Evolutionary conservation across 2,113 vertebrate species (phyloP).

Genomic region (Microtus ochrogaster): DNA sequence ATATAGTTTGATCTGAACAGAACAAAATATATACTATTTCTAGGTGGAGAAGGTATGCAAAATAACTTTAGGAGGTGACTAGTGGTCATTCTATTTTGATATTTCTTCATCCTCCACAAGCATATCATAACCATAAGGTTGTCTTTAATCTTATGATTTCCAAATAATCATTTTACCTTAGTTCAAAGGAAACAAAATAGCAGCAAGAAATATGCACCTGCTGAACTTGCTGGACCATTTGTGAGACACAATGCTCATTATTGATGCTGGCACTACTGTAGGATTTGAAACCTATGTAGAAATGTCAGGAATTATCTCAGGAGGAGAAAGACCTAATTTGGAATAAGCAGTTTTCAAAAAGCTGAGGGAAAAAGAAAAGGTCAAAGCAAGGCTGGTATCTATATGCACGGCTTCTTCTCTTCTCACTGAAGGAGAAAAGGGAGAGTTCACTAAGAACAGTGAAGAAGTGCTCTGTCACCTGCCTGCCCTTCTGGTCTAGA

Average conservation of each 20-base stretch:
- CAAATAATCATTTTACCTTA: slow-evolving; percentile 9
- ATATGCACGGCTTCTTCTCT: not conserved
- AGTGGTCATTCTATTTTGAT: not conserved
- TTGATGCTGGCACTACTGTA: not conserved
- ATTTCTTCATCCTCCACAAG: not conserved
- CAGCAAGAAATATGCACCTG: not conserved
- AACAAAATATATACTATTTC: not conserved
- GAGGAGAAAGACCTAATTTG: slow-evolving; percentile 58
- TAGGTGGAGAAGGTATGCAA: rapidly evolving
- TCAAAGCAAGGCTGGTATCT: not conserved
- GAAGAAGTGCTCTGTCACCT: not conserved
- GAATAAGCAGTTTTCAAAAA: slow-evolving; percentile 28
- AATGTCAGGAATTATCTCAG: slow-evolving; percentile 65
- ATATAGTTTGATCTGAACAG: no score
- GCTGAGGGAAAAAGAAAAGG: not conserved
- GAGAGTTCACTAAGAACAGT: slow-evolving; percentile 8
- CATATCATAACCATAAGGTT: not conserved
- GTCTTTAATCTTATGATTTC: not conserved
- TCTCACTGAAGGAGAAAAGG: not conserved
- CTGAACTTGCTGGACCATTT: not conserved
- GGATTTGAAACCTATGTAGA: slow-evolving; percentile 56
- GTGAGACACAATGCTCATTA: slow-evolving; percentile 10
- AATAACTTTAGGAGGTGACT: not conserved
- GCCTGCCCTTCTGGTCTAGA: not conserved
- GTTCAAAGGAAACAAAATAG: slow-evolving; percentile 3